Evolutionary conservation across 2,797 vertebrate species (phyloP), one percentile per base, ranked within the genome.

Genomic region (Lutjanus argentimaculatus): DNA sequence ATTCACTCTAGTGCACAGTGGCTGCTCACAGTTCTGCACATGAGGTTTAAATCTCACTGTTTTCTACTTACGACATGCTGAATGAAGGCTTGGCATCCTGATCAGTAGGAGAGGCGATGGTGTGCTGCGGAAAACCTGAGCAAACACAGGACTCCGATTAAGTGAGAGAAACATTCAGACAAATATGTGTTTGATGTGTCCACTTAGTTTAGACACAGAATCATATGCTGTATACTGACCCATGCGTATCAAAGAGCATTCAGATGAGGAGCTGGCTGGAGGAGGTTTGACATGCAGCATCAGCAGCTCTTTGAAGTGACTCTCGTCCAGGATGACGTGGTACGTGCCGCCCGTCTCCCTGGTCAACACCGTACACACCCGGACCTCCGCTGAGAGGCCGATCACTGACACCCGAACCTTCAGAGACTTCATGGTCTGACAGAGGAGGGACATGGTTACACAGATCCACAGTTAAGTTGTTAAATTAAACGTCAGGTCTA

Each of bases 171-270:
- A n/a, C n/a, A n/a, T n/a, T n/a, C n/a, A n/a, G n/a, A n/a, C n/a
- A n/a, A n/a, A n/a, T n/a, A n/a, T n/a, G 53, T 25, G 22, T 57
- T 12, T 19, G 1, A 56, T 42, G 65, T 15, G 19, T 36, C 30
- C n/a, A 49, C 9, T 30, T 57, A 12, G n/a, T 12, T 13, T 36
- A 40, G 7, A 42, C 8, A 9, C 19, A 30, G 65, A 46, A 55
- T 1, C 22, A 0, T 58, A 12, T 65, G 4, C 25, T 30, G 46
- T 16, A 13, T 63, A 92, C 96, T 89, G 93, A 99, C 98, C 98
- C 98, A 99, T 99, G 56, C 98, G 98, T 93, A 99, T 99, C 70
- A 99, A 95, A 8, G 98, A 99, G 85, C 97, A 99, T 78, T 99
- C 98, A 0, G 97, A 97, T n/a, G 94, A 96, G 46, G 96, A 96